phyloP scores from a whole-genome alignment of 1,140 invertebrate species.

The Drosophila sulfurigaster region DNA sequence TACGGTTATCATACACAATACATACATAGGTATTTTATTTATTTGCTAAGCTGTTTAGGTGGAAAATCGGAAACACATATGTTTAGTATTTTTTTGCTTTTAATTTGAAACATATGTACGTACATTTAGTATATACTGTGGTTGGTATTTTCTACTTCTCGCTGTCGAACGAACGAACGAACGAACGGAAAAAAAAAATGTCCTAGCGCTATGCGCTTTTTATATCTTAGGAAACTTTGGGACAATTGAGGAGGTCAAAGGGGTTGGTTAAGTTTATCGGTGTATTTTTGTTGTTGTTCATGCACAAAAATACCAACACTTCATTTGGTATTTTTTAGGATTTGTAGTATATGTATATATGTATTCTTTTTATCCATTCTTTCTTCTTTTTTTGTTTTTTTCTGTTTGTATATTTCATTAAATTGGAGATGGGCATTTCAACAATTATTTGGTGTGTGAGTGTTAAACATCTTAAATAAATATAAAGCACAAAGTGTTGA shows the following conservation, averaged over 20 bases:
- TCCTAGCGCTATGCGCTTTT: constrained; percentile 36
- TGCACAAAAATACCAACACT: constrained; percentile 66
- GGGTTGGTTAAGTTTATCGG: constrained; percentile 66
- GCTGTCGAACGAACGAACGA: neutral
- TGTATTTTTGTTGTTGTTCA: constrained; percentile 57
- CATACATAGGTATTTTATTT: constrained; percentile 22
- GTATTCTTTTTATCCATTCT: constrained; percentile 10
- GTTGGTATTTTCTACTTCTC: constrained; percentile 32
- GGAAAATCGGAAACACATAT: constrained; percentile 81
- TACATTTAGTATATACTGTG: constrained; percentile 38
- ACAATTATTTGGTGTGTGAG: constrained; percentile 27
- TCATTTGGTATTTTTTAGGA: constrained; percentile 33
- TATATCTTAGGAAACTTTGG: constrained; percentile 12
- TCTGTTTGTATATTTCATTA: constrained; percentile 17
- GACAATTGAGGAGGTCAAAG: neutral
- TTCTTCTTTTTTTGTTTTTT: constrained; percentile 1
- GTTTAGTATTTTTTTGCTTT: constrained; percentile 39
- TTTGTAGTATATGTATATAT: constrained; percentile 5
- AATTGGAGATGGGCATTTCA: constrained; percentile 17
- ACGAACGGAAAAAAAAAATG: constrained; percentile 11
- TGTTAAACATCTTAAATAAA: constrained; percentile 65
- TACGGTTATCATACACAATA: constrained; percentile 32
- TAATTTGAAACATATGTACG: constrained; percentile 29
- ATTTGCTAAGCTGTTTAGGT: constrained; percentile 80
- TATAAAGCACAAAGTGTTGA: constrained; percentile 82